Evolutionary conservation across 2,888 invertebrate species (phyloP).

Genomic region (Noctua comes): DNA sequence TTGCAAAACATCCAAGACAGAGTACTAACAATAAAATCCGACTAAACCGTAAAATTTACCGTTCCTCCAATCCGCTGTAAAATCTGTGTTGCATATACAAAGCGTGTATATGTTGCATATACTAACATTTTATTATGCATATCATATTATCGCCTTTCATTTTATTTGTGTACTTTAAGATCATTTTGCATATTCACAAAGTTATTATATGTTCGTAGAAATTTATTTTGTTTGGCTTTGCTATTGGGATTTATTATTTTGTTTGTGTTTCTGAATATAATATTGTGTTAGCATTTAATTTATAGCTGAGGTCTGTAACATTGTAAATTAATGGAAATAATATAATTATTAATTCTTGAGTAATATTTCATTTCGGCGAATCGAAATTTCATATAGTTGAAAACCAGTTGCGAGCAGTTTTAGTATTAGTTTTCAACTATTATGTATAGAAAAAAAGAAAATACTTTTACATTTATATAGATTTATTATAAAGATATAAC

Average conservation of each 20-base stretch:
- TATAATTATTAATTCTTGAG: neutral
- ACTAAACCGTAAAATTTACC: slow-evolving; percentile 69
- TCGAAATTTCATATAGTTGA: neutral
- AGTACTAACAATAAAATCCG: slow-evolving; percentile 71
- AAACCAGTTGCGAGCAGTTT: too few relatives aligned
- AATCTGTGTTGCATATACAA: slow-evolving; percentile 59
- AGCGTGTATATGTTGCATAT: slow-evolving; percentile 31
- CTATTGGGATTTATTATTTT: slow-evolving; percentile 36
- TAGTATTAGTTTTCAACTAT: too few relatives aligned
- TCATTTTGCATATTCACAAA: slow-evolving; percentile 47
- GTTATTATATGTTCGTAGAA: slow-evolving; percentile 33
- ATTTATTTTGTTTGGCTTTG: slow-evolving; percentile 36
- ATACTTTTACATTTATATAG: too few relatives aligned
- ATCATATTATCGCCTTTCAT: slow-evolving; percentile 58
- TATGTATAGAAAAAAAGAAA: too few relatives aligned
- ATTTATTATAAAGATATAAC: too few relatives aligned
- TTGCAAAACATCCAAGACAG: slow-evolving; percentile 35
- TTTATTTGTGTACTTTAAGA: slow-evolving; percentile 57
- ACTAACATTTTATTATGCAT: slow-evolving; percentile 55
- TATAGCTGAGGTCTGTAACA: neutral
- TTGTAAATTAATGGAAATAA: neutral
- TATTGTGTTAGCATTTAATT: slow-evolving; percentile 23
- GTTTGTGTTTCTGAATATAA: slow-evolving; percentile 35
- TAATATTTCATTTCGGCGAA: neutral
- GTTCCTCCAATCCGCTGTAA: slow-evolving; percentile 63